These are phyloP conservation scores for Clarias platycephalus DNA, from an alignment of 2,797 vertebrate genomes.

Conservation along the genomic window DNA sequence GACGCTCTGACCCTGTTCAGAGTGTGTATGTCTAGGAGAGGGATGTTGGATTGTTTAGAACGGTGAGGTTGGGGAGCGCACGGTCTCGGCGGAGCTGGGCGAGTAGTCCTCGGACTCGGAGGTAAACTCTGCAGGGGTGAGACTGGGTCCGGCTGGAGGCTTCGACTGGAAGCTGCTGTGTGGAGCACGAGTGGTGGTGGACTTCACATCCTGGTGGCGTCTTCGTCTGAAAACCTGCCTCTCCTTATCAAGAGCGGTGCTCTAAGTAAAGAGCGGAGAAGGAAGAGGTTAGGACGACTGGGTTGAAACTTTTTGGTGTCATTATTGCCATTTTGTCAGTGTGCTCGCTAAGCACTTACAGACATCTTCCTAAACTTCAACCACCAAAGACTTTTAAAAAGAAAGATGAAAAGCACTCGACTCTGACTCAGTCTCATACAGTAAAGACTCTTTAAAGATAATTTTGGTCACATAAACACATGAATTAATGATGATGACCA, in stretches of 20 bases:
- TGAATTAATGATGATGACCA: no score
- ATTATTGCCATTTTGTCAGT: background rate
- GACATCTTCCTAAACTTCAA: background rate
- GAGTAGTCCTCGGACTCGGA: constrained; percentile 94
- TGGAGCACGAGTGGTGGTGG: constrained; percentile 65
- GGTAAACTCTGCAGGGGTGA: constrained; percentile 81
- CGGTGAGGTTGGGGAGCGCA: constrained; percentile 92
- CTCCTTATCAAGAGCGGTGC: constrained; percentile 99
- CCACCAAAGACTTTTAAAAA: background rate
- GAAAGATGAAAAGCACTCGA: background rate
- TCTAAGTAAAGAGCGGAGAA: constrained; percentile 71
- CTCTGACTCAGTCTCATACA: background rate
- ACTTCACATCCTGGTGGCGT: constrained; percentile 91
- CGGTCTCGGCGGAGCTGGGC: constrained; percentile 88
- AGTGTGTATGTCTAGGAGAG: background rate
- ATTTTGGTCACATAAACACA: background rate
- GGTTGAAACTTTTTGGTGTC: background rate
- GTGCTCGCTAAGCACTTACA: background rate
- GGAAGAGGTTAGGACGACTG: background rate
- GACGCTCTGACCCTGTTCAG: background rate
- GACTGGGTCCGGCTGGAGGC: constrained; percentile 63
- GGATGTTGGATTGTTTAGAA: constrained; percentile 75
- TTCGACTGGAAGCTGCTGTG: constrained; percentile 60
- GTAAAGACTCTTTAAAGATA: background rate
- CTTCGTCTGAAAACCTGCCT: constrained; percentile 98